phyloP scores from a whole-genome alignment of 92 coral and sea anemone genomes.

The Epizoanthus scotinus region DNA sequence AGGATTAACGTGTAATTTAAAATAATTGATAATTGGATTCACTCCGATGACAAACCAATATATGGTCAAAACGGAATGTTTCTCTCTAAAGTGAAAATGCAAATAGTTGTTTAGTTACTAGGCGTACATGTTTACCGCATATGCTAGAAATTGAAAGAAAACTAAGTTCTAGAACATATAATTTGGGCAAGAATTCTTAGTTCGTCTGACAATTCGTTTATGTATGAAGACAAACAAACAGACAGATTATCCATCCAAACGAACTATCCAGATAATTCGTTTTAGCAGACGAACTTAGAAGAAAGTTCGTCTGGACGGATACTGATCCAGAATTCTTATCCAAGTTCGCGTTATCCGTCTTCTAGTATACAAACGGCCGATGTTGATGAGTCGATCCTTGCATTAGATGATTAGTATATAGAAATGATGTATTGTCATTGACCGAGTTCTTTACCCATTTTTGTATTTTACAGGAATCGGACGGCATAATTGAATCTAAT shows the following conservation, averaged over 20 bases:
- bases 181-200: no score
- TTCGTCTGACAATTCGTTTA: no score
- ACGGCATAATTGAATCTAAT: conserved; percentile 20
- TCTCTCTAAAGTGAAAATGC: neutral
- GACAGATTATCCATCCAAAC: no score
- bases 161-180: neutral
- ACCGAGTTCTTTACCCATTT: neutral
- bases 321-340: no score
- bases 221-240: no score
- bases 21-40: conserved; percentile 6
- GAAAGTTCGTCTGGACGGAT: no score
- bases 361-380: no score
- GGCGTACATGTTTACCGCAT: neutral
- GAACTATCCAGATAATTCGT: no score
- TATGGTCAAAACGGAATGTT: neutral
- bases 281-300: no score
- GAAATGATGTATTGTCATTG: neutral
- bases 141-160: neutral
- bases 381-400: no score
- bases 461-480: conserved; percentile 25
- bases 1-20: neutral
- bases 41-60: neutral
- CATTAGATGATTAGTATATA: neutral
- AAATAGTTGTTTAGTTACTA: neutral
- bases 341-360: no score